Conservation (phyloP, 2,113 vertebrate species). For the Bufo bufo region DNA sequence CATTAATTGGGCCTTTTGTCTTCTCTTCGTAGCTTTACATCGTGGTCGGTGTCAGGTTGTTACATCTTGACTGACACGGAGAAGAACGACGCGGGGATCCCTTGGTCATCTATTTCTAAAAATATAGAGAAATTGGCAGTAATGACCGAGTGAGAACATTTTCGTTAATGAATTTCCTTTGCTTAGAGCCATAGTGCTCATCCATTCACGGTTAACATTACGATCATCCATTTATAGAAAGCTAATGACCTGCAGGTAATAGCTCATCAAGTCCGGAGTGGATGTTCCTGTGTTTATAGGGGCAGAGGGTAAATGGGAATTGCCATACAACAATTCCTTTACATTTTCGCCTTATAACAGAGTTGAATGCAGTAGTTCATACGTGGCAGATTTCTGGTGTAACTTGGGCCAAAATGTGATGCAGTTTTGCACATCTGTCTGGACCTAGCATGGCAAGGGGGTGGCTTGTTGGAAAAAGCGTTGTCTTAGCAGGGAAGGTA, state of each 20-base stretch:
- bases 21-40: background rate
- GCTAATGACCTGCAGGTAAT: background rate
- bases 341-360: no score
- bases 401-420: no score
- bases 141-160: background rate
- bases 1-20: background rate
- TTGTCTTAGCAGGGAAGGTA: no score
- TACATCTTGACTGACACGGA: background rate
- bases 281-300: background rate
- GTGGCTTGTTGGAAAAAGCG: no score
- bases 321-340: background rate
- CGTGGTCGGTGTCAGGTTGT: background rate
- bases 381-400: no score
- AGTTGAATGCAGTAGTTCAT: no score
- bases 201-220: background rate
- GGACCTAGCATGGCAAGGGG: no score
- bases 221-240: conserved; percentile 9
- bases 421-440: no score
- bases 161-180: conserved; percentile 19
- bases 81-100: background rate
- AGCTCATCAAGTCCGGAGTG: background rate
- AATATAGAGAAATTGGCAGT: conserved; percentile 2
- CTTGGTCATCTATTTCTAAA: conserved; percentile 12
- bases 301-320: background rate
- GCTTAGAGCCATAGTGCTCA: background rate